Conservation (phyloP, 2,797 vertebrate species). For the Premnoplex brunnescens region DNA sequence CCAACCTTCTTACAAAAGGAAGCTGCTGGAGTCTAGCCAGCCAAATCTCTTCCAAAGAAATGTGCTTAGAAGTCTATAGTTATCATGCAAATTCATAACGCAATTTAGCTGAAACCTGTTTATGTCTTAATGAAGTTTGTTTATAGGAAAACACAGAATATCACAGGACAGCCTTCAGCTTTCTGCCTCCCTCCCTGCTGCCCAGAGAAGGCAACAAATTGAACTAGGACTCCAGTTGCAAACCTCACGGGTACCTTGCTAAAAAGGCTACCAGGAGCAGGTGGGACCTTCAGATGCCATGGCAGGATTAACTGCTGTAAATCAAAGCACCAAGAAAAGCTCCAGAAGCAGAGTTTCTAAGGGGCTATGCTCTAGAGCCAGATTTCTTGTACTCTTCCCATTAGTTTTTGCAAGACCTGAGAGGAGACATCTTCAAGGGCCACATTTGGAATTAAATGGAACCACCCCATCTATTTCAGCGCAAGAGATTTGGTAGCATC, state of each 20-base stretch:
- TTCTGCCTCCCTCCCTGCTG: not conserved
- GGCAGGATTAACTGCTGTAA: not conserved
- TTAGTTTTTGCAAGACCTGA: not conserved
- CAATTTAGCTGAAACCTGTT: not conserved
- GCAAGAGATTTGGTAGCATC: not conserved
- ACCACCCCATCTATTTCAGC: not conserved
- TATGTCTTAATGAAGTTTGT: not conserved
- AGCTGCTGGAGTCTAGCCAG: not conserved
- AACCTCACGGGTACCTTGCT: not conserved
- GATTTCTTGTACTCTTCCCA: not conserved
- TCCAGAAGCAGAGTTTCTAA: not conserved
- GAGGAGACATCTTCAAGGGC: not conserved
- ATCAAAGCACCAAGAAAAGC: not conserved
- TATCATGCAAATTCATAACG: not conserved
- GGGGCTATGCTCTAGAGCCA: not conserved
- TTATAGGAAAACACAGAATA: not conserved
- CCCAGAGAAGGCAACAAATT: not conserved
- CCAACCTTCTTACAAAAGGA: not conserved
- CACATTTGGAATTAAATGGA: not conserved
- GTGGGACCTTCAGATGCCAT: not conserved
- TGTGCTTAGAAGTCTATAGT: not conserved
- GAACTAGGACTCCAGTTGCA: not conserved
- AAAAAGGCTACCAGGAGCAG: not conserved
- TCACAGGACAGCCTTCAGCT: not conserved
- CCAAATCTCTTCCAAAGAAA: not conserved